Evolutionary conservation across 2,888 invertebrate genomes (phyloP).

Genomic region (Cryptosula pallasiana): DNA sequence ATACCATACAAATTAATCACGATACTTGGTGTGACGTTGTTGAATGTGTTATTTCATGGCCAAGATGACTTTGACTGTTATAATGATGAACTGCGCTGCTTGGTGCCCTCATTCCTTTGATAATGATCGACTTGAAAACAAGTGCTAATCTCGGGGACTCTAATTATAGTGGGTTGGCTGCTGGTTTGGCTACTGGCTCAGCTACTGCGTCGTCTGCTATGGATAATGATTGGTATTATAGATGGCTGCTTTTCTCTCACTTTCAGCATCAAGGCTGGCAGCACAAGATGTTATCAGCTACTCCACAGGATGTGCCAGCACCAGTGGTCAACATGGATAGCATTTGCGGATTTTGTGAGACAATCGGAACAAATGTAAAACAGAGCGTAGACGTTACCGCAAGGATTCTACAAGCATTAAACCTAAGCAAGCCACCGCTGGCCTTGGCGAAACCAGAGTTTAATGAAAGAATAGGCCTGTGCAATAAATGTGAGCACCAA

Average conservation of each 20-base stretch:
- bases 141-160: not conserved
- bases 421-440: not conserved
- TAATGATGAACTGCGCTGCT: not conserved
- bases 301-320: not conserved
- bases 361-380: not conserved
- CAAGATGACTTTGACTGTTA: not conserved
- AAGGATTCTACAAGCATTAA: not conserved
- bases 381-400: not conserved
- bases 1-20: not conserved
- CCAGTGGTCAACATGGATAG: not conserved
- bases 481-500: not conserved
- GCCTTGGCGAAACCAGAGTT: not conserved
- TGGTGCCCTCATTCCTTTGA: not conserved
- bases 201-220: not conserved
- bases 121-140: slow-evolving; percentile 22
- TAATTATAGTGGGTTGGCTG: not conserved
- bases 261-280: slow-evolving; percentile 7
- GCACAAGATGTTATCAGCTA: not conserved
- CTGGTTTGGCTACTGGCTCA: not conserved
- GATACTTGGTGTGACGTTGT: not conserved
- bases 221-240: slow-evolving; percentile 22
- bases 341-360: not conserved
- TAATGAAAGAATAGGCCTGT: slow-evolving; percentile 2
- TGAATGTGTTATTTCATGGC: not conserved
- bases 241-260: slow-evolving; percentile 19